phyloP scores from a whole-genome alignment of 2,888 invertebrate species.

The Conomelus anceps region DNA sequence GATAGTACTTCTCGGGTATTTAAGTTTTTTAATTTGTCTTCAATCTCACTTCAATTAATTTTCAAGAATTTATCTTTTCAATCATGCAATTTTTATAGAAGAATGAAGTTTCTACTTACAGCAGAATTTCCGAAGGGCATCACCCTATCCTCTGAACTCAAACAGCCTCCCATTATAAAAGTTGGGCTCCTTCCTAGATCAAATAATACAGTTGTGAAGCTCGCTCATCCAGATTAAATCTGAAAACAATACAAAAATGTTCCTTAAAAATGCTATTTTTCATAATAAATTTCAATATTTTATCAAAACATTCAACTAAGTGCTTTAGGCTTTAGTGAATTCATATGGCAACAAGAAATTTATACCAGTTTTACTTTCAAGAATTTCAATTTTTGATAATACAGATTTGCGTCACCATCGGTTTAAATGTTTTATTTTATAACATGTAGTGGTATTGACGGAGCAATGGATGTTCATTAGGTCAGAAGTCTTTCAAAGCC shows the following conservation, averaged over 20 bases:
- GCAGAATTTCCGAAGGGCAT: background rate
- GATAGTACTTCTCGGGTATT: too few species aligned
- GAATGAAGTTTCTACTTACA: background rate
- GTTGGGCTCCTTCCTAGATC: background rate
- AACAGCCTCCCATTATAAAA: slow-evolving; percentile 2
- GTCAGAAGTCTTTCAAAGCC: too few species aligned
- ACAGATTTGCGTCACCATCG: background rate
- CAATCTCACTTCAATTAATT: too few species aligned
- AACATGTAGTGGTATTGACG: too few species aligned
- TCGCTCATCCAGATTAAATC: background rate
- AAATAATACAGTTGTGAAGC: background rate
- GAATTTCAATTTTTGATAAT: background rate
- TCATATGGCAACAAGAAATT: too few species aligned
- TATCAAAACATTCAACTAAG: too few species aligned
- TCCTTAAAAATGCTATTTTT: background rate
- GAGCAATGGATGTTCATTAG: too few species aligned
- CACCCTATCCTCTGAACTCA: background rate
- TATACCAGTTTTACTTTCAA: too few species aligned
- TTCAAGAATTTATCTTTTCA: too few species aligned
- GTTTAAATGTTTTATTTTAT: too few species aligned
- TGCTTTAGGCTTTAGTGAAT: too few species aligned
- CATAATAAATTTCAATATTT: background rate
- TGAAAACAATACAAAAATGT: background rate
- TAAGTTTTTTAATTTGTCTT: too few species aligned
- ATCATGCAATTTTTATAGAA: background rate